phyloP scores from a whole-genome alignment of 2,797 vertebrate genomes.

The Hapalemur alaotrensis region DNA sequence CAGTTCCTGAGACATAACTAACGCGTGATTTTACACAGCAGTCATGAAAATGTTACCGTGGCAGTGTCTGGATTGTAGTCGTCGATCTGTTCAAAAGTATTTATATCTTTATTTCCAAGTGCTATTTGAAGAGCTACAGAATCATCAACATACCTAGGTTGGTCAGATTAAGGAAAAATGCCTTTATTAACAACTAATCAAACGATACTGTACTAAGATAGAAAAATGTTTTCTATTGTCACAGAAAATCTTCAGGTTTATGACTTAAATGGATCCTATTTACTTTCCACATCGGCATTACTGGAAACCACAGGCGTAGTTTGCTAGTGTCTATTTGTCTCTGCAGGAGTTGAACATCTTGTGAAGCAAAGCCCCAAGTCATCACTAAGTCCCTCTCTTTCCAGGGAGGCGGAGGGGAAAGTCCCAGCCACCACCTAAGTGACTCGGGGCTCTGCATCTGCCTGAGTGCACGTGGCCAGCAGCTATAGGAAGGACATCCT shows the following conservation, averaged over 20 bases:
- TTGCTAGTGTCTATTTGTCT: not conserved
- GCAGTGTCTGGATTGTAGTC: constrained; percentile 90
- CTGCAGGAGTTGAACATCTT: not conserved
- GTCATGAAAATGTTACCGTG: constrained; percentile 66
- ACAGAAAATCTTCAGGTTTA: not conserved
- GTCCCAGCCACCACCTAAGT: not conserved
- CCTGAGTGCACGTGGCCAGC: not conserved
- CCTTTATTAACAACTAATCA: not conserved
- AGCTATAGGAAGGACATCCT: not conserved
- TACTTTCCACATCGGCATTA: not conserved
- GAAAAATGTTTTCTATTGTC: not conserved
- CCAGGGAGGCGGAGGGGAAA: not conserved
- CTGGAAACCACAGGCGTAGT: not conserved
- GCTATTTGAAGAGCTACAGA: constrained; percentile 93
- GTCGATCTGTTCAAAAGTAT: constrained; percentile 92
- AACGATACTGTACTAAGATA: not conserved
- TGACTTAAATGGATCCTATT: not conserved
- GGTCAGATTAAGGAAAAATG: constrained; percentile 74
- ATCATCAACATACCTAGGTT: constrained; percentile 91
- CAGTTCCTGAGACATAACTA: not conserved
- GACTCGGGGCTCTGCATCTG: not conserved
- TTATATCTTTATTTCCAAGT: constrained; percentile 93
- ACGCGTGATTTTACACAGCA: not conserved
- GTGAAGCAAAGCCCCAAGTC: not conserved
- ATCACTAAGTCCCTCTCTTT: not conserved